phyloP scores from a whole-genome alignment of 2,113 vertebrate genomes.

The Rhizomys pruinosus region DNA sequence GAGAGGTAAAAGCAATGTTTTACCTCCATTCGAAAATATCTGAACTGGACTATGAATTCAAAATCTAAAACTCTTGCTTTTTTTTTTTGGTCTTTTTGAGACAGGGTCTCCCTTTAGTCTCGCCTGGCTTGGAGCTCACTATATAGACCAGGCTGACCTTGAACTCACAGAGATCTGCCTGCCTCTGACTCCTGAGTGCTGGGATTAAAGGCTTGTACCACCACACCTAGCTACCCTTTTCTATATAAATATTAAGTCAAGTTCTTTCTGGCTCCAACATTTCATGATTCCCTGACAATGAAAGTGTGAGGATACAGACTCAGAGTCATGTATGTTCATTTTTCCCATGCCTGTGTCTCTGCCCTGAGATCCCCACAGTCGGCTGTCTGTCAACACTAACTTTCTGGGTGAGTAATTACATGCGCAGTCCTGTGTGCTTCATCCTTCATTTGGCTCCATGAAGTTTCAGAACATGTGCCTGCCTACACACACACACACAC shows the following conservation, averaged over 20 bases:
- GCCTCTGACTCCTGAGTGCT: too few relatives aligned
- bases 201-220: too few relatives aligned
- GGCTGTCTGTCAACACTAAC: neutral
- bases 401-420: neutral
- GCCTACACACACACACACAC: too few relatives aligned
- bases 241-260: slow-evolving; percentile 19
- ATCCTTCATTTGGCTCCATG: neutral
- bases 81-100: too few relatives aligned
- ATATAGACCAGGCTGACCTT: too few relatives aligned
- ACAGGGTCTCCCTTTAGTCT: too few relatives aligned
- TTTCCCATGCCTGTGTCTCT: neutral
- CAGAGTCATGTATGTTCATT: neutral
- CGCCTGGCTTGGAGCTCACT: too few relatives aligned
- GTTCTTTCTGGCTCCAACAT: neutral
- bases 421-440: neutral
- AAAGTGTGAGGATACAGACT: neutral
- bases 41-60: neutral
- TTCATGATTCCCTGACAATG: neutral
- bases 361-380: neutral
- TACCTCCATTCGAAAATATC: neutral
- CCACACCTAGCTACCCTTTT: too few relatives aligned
- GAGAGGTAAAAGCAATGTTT: neutral
- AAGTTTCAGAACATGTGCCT: neutral
- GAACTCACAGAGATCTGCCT: too few relatives aligned
- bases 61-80: slow-evolving; percentile 3